phyloP scores from a whole-genome alignment of 2,888 invertebrate species.

The Dusona sp. region DNA sequence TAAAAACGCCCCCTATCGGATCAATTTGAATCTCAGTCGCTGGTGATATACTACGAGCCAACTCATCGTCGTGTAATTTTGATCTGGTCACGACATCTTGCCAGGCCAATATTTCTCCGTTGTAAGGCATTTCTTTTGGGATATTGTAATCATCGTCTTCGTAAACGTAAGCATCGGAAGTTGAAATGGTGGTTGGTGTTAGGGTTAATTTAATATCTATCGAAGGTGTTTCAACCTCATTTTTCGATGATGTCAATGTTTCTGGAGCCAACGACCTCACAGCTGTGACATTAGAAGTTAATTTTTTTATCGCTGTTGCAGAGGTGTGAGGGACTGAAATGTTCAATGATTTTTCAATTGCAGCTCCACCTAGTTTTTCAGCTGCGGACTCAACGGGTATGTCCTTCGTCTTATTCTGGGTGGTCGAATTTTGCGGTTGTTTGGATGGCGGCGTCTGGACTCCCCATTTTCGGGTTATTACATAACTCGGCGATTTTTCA shows the following conservation, averaged over 20 bases:
- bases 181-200: background rate
- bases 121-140: conserved; percentile 58
- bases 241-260: conserved; percentile 12
- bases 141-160: conserved; percentile 71
- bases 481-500: conserved; percentile 66
- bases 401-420: background rate
- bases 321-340: background rate
- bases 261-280: background rate
- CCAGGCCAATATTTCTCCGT: conserved; percentile 76
- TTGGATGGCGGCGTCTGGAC: conserved; percentile 58
- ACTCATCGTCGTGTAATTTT: conserved; percentile 56
- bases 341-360: background rate
- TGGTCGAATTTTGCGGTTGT: background rate
- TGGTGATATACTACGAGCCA: conserved; percentile 9
- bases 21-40: background rate
- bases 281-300: background rate
- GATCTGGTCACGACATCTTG: conserved; percentile 70
- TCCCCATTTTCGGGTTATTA: conserved; percentile 71
- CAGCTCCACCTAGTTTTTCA: background rate
- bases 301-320: background rate
- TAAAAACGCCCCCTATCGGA: conserved; percentile 64
- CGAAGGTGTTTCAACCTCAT: conserved; percentile 6
- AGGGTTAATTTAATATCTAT: conserved; percentile 8
- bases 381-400: background rate
- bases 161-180: conserved; percentile 5